Evolutionary conservation across 2,888 invertebrate species (phyloP).

Genomic region (Erebia epiphron): DNA sequence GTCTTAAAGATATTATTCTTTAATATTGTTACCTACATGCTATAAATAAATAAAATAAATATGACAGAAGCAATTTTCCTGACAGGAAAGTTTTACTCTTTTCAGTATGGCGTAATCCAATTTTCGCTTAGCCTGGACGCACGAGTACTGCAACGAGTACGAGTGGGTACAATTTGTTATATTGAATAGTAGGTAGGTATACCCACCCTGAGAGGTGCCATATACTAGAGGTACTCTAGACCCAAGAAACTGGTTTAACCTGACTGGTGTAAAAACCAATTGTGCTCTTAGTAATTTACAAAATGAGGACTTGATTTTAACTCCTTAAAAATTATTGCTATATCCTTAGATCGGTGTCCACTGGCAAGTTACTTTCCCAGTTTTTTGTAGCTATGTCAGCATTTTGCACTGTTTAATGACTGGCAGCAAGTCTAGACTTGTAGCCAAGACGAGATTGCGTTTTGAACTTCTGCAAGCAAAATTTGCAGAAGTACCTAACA

Average conservation of each 20-base stretch:
- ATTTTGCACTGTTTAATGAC: too few relatives aligned
- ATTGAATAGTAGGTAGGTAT: background rate
- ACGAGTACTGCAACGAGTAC: conserved; percentile 45
- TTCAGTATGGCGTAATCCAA: conserved; percentile 52
- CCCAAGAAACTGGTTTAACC: background rate
- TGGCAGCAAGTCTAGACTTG: too few relatives aligned
- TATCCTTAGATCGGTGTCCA: too few relatives aligned
- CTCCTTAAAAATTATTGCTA: background rate
- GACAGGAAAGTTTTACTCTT: conserved; percentile 12
- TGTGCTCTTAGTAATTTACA: background rate
- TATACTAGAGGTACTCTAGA: background rate
- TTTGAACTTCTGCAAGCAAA: too few relatives aligned
- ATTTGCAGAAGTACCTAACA: too few relatives aligned
- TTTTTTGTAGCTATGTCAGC: too few relatives aligned
- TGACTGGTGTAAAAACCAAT: background rate
- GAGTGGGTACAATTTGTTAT: background rate
- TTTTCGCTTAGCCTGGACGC: conserved; percentile 51
- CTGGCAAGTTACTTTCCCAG: too few relatives aligned
- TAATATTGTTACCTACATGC: background rate
- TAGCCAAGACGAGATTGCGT: too few relatives aligned
- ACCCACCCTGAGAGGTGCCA: background rate
- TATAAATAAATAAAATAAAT: conserved; percentile 15
- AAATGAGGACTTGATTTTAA: background rate
- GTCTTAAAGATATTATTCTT: background rate
- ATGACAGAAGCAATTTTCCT: conserved; percentile 11